These are phyloP conservation scores for Tryphoninae sp. DNA, from an alignment of 2,888 invertebrate species.

Conservation along the genomic window DNA sequence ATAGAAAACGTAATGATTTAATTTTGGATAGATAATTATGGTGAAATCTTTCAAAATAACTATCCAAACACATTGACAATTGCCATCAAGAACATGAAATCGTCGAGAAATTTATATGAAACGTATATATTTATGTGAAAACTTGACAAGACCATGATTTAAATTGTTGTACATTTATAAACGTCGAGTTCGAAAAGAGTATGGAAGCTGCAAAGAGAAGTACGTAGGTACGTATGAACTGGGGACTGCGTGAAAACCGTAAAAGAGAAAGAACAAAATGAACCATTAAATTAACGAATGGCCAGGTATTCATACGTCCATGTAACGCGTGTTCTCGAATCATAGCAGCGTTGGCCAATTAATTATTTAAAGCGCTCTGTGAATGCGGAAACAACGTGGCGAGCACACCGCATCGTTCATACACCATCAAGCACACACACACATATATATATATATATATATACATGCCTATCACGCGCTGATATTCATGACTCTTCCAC, in stretches of 20 bases:
- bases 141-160: neutral
- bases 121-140: slow-evolving; percentile 11
- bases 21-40: no score
- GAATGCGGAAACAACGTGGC: slow-evolving; percentile 58
- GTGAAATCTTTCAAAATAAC: no score
- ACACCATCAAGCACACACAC: slow-evolving; percentile 37
- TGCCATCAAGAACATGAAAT: no score
- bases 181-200: slow-evolving; percentile 59
- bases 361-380: slow-evolving; percentile 75
- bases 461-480: slow-evolving; percentile 22
- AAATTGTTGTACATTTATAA: slow-evolving; percentile 66
- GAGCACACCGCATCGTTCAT: slow-evolving; percentile 57
- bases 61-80: no score
- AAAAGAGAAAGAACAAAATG: slow-evolving; percentile 69
- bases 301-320: slow-evolving; percentile 73
- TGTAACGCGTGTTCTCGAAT: slow-evolving; percentile 65
- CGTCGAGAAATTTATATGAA: neutral
- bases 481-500: slow-evolving; percentile 49
- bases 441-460: slow-evolving; percentile 32
- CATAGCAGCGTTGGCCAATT: slow-evolving; percentile 70
- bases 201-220: slow-evolving; percentile 32
- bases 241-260: slow-evolving; percentile 44
- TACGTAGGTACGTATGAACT: neutral
- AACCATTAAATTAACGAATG: slow-evolving; percentile 77
- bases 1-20: no score